Evolutionary conservation across 1,140 invertebrate genomes (phyloP).

Genomic region (Diachasma alloeum): DNA sequence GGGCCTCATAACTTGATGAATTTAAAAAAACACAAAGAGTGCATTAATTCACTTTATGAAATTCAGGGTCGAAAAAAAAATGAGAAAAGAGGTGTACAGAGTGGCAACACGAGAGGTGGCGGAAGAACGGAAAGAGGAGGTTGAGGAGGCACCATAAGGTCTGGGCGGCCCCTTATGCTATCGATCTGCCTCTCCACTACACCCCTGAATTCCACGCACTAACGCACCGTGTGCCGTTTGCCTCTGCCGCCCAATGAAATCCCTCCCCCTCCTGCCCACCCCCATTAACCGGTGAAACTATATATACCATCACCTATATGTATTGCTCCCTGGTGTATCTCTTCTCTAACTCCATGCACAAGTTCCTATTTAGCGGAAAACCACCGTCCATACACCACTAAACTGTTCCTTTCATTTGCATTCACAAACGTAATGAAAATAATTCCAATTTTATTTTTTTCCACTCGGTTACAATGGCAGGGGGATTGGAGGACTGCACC

Average conservation of each 20-base stretch:
- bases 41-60: conserved; percentile 8
- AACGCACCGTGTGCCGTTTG: conserved; percentile 34
- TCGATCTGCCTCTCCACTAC: conserved; percentile 52
- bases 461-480: neutral
- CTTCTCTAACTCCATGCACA: neutral
- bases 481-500: neutral
- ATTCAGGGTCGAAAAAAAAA: neutral
- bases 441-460: neutral
- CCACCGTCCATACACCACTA: conserved; percentile 1
- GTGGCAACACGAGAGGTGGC: conserved; percentile 30
- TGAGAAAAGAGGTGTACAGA: conserved; percentile 3
- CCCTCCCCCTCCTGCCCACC: conserved; percentile 45
- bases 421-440: neutral
- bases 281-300: conserved; percentile 2
- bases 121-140: conserved; percentile 33
- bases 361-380: conserved; percentile 1
- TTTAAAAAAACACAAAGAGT: neutral
- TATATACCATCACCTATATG: conserved; percentile 1
- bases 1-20: neutral
- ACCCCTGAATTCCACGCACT: conserved; percentile 38
- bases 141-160: conserved; percentile 56
- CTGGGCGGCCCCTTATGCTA: conserved; percentile 52
- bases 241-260: conserved; percentile 37
- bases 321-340: neutral
- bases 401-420: neutral